These are phyloP conservation scores for Lasioglossum villosulum DNA, from an alignment of 2,888 invertebrate species.

Conservation along the genomic window DNA sequence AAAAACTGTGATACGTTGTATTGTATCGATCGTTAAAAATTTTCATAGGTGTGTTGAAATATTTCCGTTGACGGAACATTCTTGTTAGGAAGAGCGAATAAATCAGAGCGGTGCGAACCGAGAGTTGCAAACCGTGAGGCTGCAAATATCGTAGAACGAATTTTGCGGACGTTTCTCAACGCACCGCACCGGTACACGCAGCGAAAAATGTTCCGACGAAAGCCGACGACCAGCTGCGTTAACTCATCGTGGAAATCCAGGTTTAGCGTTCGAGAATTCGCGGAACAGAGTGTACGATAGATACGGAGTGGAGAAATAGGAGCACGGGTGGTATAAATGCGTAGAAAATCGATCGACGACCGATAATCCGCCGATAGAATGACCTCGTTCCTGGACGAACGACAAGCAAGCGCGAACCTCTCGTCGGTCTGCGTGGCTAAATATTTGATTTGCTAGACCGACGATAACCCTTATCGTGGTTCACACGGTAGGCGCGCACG, in stretches of 20 bases:
- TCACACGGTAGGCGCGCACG: slow-evolving; percentile 43
- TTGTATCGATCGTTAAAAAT: too few species aligned
- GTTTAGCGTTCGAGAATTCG: slow-evolving; percentile 7
- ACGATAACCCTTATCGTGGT: slow-evolving; percentile 67
- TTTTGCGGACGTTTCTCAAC: neutral
- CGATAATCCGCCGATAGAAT: slow-evolving; percentile 62
- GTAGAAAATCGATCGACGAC: slow-evolving; percentile 64
- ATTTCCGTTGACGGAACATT: too few species aligned
- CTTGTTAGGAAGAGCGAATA: too few species aligned
- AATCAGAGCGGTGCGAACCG: neutral
- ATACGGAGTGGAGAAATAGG: slow-evolving; percentile 27
- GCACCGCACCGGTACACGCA: neutral
- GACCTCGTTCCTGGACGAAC: slow-evolving; percentile 63
- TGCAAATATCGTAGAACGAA: neutral
- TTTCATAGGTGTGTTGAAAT: too few species aligned
- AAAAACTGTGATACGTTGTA: too few species aligned
- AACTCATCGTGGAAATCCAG: slow-evolving; percentile 1
- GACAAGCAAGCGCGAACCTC: slow-evolving; percentile 26
- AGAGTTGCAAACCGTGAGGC: neutral
- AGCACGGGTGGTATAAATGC: slow-evolving; percentile 23
- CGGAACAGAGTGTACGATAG: neutral
- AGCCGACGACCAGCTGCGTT: neutral
- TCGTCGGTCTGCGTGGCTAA: slow-evolving; percentile 54
- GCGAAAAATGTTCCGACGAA: neutral
- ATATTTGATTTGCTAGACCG: slow-evolving; percentile 69